These are phyloP conservation scores for Ctenodactylus gundi DNA, from an alignment of 2,113 vertebrate genomes.

Conservation along the genomic window DNA sequence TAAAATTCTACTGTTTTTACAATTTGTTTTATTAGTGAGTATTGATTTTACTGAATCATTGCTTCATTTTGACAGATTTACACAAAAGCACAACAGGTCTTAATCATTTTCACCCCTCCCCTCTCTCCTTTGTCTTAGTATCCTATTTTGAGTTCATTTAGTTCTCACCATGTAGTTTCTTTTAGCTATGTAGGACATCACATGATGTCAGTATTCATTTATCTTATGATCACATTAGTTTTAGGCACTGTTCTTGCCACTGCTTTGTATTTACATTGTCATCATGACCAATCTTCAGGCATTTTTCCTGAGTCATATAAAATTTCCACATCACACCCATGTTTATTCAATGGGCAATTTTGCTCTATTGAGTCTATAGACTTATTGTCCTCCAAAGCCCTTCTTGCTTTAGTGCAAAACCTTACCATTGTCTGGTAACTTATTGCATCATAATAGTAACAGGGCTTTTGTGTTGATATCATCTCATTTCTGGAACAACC, in stretches of 20 bases:
- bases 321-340: neutral
- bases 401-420: neutral
- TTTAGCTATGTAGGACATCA: neutral
- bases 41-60: neutral
- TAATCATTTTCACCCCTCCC: neutral
- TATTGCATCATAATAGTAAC: neutral
- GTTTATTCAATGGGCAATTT: neutral
- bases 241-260: neutral
- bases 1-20: neutral
- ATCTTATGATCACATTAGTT: neutral
- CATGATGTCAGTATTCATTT: neutral
- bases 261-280: neutral
- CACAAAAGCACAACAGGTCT: neutral
- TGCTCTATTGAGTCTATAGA: neutral
- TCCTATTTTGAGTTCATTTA: neutral
- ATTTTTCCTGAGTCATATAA: neutral
- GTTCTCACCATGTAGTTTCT: neutral
- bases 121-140: neutral
- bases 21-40: neutral
- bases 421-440: neutral
- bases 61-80: neutral
- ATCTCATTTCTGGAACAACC: neutral
- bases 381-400: neutral
- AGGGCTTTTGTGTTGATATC: neutral
- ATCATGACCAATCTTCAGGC: neutral